Conservation (phyloP, 2,888 invertebrate species). For the Drosophila recens region DNA sequence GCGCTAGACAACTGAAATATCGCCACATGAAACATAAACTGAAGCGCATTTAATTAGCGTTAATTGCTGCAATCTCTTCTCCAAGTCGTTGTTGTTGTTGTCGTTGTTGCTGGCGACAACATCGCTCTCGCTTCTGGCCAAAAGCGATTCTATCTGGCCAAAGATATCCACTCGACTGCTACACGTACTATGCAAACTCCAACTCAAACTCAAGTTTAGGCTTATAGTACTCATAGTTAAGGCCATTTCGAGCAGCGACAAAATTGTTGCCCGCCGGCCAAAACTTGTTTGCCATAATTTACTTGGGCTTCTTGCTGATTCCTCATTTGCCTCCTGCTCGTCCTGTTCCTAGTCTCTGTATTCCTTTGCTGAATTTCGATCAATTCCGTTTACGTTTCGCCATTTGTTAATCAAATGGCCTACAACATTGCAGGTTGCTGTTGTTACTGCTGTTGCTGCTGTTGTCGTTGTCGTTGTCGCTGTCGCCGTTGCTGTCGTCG, state of each 20-base stretch:
- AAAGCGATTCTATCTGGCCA: constrained; percentile 57
- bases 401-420: constrained; percentile 84
- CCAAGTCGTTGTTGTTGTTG: constrained; percentile 29
- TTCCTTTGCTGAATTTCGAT: constrained; percentile 78
- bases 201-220: not conserved
- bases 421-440: constrained; percentile 69
- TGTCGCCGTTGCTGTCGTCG: constrained; percentile 65
- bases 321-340: constrained; percentile 11
- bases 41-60: constrained; percentile 83
- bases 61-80: constrained; percentile 80
- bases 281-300: constrained; percentile 85
- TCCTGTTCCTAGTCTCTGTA: constrained; percentile 33
- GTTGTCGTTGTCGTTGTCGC: constrained; percentile 24
- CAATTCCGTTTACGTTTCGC: constrained; percentile 78
- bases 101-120: constrained; percentile 6
- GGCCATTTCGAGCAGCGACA: constrained; percentile 62
- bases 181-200: constrained; percentile 23
- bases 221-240: constrained; percentile 24
- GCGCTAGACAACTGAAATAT: constrained; percentile 83
- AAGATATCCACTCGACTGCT: constrained; percentile 29
- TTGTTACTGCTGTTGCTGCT: constrained; percentile 30
- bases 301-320: constrained; percentile 66
- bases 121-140: not conserved
- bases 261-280: constrained; percentile 84
- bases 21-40: constrained; percentile 77